Base-by-base conservation (phyloP, 2,888 invertebrate species). In the Frankliniella fusca region DNA sequence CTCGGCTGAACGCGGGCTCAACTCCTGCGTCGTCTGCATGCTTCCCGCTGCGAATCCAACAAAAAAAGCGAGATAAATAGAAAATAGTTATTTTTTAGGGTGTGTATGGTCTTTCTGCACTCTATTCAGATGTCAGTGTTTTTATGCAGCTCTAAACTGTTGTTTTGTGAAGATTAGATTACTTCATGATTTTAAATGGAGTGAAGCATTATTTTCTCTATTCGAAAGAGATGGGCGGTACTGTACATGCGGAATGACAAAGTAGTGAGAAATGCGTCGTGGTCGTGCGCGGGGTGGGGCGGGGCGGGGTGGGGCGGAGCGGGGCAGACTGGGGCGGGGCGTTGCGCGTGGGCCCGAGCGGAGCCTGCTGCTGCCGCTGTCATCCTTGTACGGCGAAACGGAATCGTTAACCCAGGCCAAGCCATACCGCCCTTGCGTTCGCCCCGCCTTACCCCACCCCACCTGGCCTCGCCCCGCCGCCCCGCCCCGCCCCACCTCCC, bases 1-100 rank as follows among this genome's bases (percentile, higher is more conserved):
- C 70, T 76, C 70, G 70, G 70, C 70, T 76, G 70, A 76, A 76
- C 70, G 70, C 70, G 70, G 70, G 70, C 70, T 76, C 70, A 76
- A 27, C 70, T 76, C 70, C 23, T 76, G 70, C 70, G 70, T 76
- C 70, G 70, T 76, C 70, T 76, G 70, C 70, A 76, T 76, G 70
- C 70, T 76, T 23, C 70, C 70, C 70, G 70, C 70, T 76, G 70
- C 27, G 27, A 27, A 12, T 20, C 15, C 0, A 12, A 54, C 38
- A 38, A 38, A 61, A 3, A 54, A 61, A 61, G 54, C 38, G 38
- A 38, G 38, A 38, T 38, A 3, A 38, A 38, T 5, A 38, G 38
- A 38, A 38, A 38, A 5, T 38, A 38, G 2, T 2, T 38, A 38
- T 38, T 2, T 38, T 38, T 38, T 2, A 38, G 38, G 38, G 38